These are phyloP conservation scores for Ooceraea biroi DNA, from an alignment of 1,140 invertebrate species.

Conservation along the genomic window DNA sequence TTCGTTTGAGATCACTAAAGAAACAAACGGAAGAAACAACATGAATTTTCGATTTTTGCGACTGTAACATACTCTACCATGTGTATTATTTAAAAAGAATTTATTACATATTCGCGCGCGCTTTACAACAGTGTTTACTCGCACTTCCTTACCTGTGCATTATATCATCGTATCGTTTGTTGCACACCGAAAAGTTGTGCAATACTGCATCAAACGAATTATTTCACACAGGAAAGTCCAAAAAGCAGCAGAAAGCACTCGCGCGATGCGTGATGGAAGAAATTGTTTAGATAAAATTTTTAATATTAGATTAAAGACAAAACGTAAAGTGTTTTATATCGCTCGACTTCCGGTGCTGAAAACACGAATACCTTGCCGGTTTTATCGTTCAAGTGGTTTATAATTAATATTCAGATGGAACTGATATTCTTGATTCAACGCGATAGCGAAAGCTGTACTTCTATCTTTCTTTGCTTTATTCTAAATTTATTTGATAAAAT, in stretches of 20 bases:
- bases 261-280: neutral
- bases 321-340: too few relatives aligned
- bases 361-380: neutral
- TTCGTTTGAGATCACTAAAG: too few relatives aligned
- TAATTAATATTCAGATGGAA: constrained; percentile 3
- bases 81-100: neutral
- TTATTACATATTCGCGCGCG: neutral
- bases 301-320: neutral
- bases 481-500: neutral
- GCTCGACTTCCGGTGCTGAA: neutral
- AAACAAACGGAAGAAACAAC: too few relatives aligned
- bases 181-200: constrained; percentile 1
- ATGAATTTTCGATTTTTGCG: too few relatives aligned
- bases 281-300: constrained; percentile 26
- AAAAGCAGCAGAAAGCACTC: neutral
- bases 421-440: neutral
- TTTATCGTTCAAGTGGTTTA: neutral
- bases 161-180: neutral
- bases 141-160: neutral
- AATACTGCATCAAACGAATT: neutral
- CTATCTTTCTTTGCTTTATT: constrained; percentile 14
- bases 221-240: neutral
- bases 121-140: neutral
- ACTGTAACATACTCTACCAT: too few relatives aligned
- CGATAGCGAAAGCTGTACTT: neutral